Evolutionary conservation across 1,140 invertebrate species (phyloP).

Genomic region (Drosophila lini): DNA sequence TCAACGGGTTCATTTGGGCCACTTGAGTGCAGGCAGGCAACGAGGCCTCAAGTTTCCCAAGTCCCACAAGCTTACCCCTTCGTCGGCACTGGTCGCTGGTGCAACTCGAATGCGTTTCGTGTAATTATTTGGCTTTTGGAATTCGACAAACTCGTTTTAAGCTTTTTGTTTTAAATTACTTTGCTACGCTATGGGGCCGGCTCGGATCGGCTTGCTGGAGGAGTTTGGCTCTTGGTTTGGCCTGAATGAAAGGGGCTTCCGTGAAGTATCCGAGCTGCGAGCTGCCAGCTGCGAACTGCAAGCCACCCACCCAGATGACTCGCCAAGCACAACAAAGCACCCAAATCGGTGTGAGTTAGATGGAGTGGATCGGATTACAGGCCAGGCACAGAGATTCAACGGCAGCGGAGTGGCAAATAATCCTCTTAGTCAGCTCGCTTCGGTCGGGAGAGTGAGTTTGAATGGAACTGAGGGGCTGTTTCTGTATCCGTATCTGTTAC

Average conservation of each 20-base stretch:
- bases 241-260: constrained; percentile 42
- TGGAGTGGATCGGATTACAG: constrained; percentile 52
- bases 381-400: constrained; percentile 34
- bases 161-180: constrained; percentile 54
- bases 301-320: constrained; percentile 47
- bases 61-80: constrained; percentile 22
- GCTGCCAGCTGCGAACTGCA: constrained; percentile 1
- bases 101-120: constrained; percentile 47
- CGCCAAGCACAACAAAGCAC: constrained; percentile 47
- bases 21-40: constrained; percentile 22
- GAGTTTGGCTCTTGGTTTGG: constrained; percentile 22
- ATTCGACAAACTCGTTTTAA: constrained; percentile 57
- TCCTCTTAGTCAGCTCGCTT: constrained; percentile 44
- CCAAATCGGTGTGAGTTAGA: constrained; percentile 51
- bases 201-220: constrained; percentile 21
- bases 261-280: constrained; percentile 15
- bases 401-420: constrained; percentile 45
- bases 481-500: constrained; percentile 4
- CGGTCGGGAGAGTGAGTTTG: constrained; percentile 18
- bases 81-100: constrained; percentile 6
- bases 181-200: constrained; percentile 3
- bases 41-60: constrained; percentile 31
- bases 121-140: constrained; percentile 54
- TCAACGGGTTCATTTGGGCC: constrained; percentile 31
- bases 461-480: constrained; percentile 13